Base-by-base conservation (phyloP, 2,888 invertebrate genomes). In the Timema podura region DNA sequence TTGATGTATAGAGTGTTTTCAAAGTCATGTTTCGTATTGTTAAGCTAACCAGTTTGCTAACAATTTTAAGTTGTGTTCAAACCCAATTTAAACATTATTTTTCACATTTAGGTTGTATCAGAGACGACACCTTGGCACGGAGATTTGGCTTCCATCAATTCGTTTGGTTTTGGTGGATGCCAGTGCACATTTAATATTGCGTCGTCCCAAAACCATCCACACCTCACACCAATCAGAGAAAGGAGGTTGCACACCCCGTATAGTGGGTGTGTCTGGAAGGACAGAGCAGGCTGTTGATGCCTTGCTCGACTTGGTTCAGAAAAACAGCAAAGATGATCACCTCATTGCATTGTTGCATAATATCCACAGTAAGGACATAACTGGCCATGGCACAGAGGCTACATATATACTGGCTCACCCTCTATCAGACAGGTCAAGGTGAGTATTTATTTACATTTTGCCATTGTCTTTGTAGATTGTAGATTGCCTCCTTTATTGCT, bases 141-240 rank as follows among this genome's bases (percentile, higher is more conserved):
- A 49, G 54, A 57, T 6, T 54, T 67, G 13, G 54, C n/a, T 5
- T 51, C 51, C 6, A 85, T 96, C 45, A 97, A 94, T 83, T 94
- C 93, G 10, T 97, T 96, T 79, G 96, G 96, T 0, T 96, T 96
- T 78, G 96, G 96, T 47, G n/a, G n/a, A n/a, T 6, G 15, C 91
- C 5, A 95, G 95, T 77, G 90, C 89, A 65, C 92, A 93, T 76
- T 83, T 88, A 48, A 78, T 92, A 59, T 79, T 92, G 9, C 86
- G 87, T 78, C 86, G 88, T 61, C 68, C 61, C 8, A 45, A 44
- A 6, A 15, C 44, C 46, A 51, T n/a, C 44, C 13, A n/a, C 54
- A 46, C 3, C 59, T 44, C 47, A 10, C 13, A 15, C 46, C 11
- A 44, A 9, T n/a, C n/a, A n/a, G n/a, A n/a, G n/a, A n/a, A n/a